Base-by-base conservation (phyloP, 2,797 vertebrate genomes). In the Sternarchorhynchus goeldii region DNA sequence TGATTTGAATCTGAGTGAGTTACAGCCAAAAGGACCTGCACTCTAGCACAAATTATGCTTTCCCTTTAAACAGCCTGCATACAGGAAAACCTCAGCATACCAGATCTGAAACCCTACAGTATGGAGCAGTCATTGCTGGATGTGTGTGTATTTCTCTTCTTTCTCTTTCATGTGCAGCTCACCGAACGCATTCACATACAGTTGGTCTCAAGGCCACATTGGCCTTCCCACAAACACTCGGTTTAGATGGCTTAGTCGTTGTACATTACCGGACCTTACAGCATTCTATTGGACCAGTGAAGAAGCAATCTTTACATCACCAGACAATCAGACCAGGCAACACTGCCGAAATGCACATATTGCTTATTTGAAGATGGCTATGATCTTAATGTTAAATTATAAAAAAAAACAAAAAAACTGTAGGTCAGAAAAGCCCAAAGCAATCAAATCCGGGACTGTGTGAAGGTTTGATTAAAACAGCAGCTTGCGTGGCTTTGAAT, bases 381-480 rank as follows among this genome's bases (percentile, higher is more conserved):
- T 5, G 14, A 14, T n/a, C 41, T 31, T 55, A 53, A 45, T 69
- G 12, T 53, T 69, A 50, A 32, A 69, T 55, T n/a, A n/a, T n/a
- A n/a, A n/a, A n/a, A n/a, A n/a, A n/a, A n/a, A n/a, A n/a, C 50
- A 10, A 1, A 45, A 45, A 10, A 45, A 45, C 41, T 45, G 41
- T 45, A 2, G 16, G 67, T 29, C 67, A n/a, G 41, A 50, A 68
- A 68, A 68, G 41, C 41, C 41, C 8, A 45, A 14, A 45, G 10
- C 41, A 45, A 45, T 12, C 41, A 14, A 45, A 31, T 25, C n/a
- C 29, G 45, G 25, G 5, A n/a, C 29, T 20, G 68, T 3, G n/a
- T 32, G 14, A 70, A 75, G 53, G 45, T 77, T 57, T 18, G 65
- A 75, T 74, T 16, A 74, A 67, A 67, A 55, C 20, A 70, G 45